Evolutionary conservation across 2,113 vertebrate species (phyloP), one percentile per base, ranked within the genome.

Genomic region (Andinoacara biseriatus): DNA sequence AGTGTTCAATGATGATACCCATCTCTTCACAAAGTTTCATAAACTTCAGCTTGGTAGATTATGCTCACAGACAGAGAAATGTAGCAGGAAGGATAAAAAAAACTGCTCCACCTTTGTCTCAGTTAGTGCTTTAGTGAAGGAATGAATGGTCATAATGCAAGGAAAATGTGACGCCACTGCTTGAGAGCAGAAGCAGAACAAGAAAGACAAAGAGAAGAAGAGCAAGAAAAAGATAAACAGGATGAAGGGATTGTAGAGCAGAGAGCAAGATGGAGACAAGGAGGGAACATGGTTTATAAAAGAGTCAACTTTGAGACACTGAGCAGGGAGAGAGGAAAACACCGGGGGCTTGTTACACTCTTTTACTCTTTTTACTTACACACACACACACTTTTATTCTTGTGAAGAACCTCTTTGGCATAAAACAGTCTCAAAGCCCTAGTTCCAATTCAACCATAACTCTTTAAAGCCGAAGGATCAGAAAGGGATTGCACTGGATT

Each of bases 291-390:
- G 80, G 75, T 65, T 86, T 74, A 58, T 46, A 49, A 40, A 61
- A 78, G 60, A 76, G 31, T 58, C 38, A 20, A 13, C 79, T 60
- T 52, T 81, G 54, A 76, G 61, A 80, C 77, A 24, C 5, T 59
- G 72, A 76, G 22, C 43, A 59, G 72, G 49, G 58, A 69, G 72
- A 43, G n/a, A 29, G 24, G 60, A 43, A 87, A 84, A 83, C 80
- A 85, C 59, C 29, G 0, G 35, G 15, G 46, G 69, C 57, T 80
- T 82, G 65, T 82, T 82, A 57, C 54, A 61, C 58, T 58, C 17
- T 10, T 69, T 31, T 15, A 49, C 15, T 49, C 46, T 49, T 10
- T 38, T 38, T 38, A 38, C 35, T 49, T 1, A 46, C 1, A 0
- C 22, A 5, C 56, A 13, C 49, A 3, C 7, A 3, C 17, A 52